Evolutionary conservation across 2,797 vertebrate genomes (phyloP).

Genomic region (Malurus leucopterus): DNA sequence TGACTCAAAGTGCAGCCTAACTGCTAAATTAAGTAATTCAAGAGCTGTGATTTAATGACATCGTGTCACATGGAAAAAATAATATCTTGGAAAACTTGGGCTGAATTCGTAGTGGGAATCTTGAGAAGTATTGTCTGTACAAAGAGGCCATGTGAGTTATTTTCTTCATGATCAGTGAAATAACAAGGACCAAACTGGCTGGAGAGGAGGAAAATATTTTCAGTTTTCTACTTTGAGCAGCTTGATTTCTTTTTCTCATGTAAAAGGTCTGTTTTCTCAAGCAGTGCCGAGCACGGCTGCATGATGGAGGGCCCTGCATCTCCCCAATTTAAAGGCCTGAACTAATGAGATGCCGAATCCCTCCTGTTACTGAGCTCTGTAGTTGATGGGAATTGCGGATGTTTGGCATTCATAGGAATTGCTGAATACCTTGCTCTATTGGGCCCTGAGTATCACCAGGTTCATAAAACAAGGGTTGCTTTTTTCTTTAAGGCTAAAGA

Average conservation of each 20-base stretch:
- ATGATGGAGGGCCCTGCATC: background rate
- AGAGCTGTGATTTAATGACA: background rate
- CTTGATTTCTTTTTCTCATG: background rate
- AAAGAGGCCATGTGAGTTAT: background rate
- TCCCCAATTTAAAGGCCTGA: constrained; percentile 35
- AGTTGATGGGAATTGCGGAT: background rate
- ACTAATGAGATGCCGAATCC: background rate
- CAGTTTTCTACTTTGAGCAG: background rate
- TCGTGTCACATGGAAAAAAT: background rate
- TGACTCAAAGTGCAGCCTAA: background rate
- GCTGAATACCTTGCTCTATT: background rate
- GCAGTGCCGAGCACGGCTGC: background rate
- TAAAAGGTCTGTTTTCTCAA: background rate
- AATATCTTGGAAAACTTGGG: background rate
- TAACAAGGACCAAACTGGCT: background rate
- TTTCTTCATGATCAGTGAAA: background rate
- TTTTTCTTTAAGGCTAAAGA: background rate
- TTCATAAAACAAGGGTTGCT: background rate
- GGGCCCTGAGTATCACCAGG: background rate
- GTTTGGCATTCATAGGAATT: background rate
- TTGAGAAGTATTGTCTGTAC: background rate
- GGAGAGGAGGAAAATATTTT: background rate
- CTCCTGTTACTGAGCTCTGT: background rate
- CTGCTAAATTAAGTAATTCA: background rate
- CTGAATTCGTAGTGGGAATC: background rate